phyloP scores from a whole-genome alignment of 2,888 invertebrate species.

The Mesorhabditis sp. region DNA sequence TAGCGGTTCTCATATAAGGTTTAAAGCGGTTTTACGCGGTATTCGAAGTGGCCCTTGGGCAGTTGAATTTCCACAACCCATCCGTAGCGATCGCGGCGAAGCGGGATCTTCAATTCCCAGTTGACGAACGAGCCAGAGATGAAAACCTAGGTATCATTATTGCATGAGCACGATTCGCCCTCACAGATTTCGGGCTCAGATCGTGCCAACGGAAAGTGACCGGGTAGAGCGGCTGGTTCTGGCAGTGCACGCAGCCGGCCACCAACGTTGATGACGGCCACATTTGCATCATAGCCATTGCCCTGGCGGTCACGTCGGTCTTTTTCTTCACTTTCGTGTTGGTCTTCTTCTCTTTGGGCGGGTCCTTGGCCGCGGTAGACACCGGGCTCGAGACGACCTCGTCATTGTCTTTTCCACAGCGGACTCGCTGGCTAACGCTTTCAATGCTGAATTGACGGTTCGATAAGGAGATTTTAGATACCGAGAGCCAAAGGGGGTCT shows the following conservation, averaged over 20 bases:
- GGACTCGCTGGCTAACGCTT: no score
- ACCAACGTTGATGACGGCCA: neutral
- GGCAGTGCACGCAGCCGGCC: neutral
- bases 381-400: no score
- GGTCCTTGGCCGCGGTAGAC: no score
- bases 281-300: neutral
- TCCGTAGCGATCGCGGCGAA: constrained; percentile 10
- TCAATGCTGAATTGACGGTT: no score
- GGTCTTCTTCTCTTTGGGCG: no score
- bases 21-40: constrained; percentile 4
- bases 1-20: neutral
- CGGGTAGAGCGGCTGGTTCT: constrained; percentile 10
- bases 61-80: constrained; percentile 12
- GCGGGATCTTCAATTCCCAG: constrained; percentile 16
- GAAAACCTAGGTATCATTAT: constrained; percentile 8
- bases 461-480: no score
- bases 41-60: constrained; percentile 15
- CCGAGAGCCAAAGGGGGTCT: no score
- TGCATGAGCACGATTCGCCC: neutral
- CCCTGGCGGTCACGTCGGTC: neutral
- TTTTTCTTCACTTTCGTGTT: no score
- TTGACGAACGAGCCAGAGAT: constrained; percentile 16
- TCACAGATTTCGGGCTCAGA: constrained; percentile 9
- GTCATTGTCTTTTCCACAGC: no score
- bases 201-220: constrained; percentile 12